Base-by-base conservation (phyloP, 2,113 vertebrate species). In the Corydoras maculifer region DNA sequence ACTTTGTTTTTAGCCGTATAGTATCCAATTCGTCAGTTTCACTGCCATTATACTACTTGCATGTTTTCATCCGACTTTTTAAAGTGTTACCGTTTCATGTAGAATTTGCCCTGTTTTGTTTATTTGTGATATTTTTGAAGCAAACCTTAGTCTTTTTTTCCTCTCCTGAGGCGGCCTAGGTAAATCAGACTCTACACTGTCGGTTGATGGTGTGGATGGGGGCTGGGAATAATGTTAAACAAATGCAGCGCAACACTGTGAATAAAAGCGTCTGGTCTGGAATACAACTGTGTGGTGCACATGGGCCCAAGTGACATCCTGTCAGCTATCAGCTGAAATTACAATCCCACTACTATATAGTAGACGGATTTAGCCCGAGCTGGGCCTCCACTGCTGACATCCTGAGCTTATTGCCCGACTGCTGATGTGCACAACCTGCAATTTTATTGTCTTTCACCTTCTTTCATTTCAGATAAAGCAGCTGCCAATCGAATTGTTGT, bases 21-120 rank as follows among this genome's bases (percentile, higher is more conserved):
- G 80, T 75, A 66, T 69, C 81, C 78, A 81, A 86, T 84, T 85
- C 75, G 62, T 76, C 80, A 73, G 79, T 81, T 65, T 76, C 78
- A 54, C 65, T 18, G 69, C 77, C 75, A 75, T 80, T 75, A 75
- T 82, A 83, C 70, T 63, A 9, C 61, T 59, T 58, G 18, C 78
- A 80, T 82, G 76, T 81, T 68, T 65, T 73, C 51, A 31, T 75
- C 62, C 53, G 4, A 7, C 62, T 35, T 58, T 49, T 18, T 25
- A 12, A 61, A 50, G 66, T 1, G 59, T 64, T 11, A 8, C 10
- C 32, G 49, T 58, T 62, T 64, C 10, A 49, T 48, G 14, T 35
- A 59, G 10, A 64, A 15, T 62, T 63, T 49, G 51, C 48, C 74
- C 64, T 58, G 69, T 67, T 43, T 71, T 74, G 30, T 65, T 67